phyloP scores from a whole-genome alignment of 2,113 vertebrate species.

The Anhinga anhinga region DNA sequence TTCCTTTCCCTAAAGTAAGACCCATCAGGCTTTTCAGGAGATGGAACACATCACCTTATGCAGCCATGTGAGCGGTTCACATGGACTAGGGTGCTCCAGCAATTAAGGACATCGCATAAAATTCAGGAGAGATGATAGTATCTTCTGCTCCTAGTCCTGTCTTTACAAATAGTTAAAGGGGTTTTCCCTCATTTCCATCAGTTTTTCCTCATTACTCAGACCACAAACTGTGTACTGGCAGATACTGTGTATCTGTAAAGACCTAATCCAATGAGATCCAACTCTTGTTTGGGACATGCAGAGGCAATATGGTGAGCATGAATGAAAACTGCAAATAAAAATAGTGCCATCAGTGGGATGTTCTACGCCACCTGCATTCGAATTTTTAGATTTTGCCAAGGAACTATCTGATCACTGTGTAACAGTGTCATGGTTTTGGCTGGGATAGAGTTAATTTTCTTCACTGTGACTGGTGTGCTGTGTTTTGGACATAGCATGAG shows the following conservation, averaged over 20 bases:
- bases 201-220: background rate
- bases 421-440: too few species aligned
- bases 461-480: too few species aligned
- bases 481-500: too few species aligned
- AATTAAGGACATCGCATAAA: background rate
- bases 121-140: background rate
- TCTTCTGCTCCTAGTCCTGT: background rate
- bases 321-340: background rate
- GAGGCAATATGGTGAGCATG: background rate
- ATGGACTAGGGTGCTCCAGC: background rate
- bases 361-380: background rate
- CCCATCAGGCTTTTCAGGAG: background rate
- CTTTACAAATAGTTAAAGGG: background rate
- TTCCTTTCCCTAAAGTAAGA: background rate
- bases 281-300: background rate
- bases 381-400: background rate
- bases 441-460: too few species aligned
- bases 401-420: background rate
- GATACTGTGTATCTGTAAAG: background rate
- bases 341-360: background rate
- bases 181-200: background rate
- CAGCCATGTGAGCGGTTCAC: background rate
- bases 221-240: background rate
- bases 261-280: background rate
- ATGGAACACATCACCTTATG: background rate